phyloP scores from a whole-genome alignment of 2,113 vertebrate species.

The Periophthalmus modestus region DNA sequence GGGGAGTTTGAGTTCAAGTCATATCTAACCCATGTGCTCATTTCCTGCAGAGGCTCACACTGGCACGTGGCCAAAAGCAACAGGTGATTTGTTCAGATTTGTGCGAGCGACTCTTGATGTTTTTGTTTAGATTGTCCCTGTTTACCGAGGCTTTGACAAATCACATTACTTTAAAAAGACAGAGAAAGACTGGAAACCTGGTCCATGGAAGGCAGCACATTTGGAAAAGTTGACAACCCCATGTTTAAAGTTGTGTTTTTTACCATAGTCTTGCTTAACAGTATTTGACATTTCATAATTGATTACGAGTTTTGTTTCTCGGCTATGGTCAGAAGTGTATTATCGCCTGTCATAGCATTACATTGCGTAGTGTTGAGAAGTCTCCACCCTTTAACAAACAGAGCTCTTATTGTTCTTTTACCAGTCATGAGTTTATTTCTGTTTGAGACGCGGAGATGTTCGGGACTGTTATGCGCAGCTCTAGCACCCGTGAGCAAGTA shows the following conservation, averaged over 20 bases:
- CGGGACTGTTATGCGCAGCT: neutral
- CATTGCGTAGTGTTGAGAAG: slow-evolving; percentile 41
- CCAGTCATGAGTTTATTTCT: slow-evolving; percentile 27
- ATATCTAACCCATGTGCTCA: slow-evolving; percentile 86
- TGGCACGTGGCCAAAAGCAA: slow-evolving; percentile 86
- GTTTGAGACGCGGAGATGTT: slow-evolving; percentile 17
- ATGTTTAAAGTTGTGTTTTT: neutral
- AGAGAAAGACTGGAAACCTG: slow-evolving; percentile 83
- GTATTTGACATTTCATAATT: neutral
- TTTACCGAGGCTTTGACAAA: slow-evolving; percentile 32
- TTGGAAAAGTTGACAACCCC: neutral
- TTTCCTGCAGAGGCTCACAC: slow-evolving; percentile 84
- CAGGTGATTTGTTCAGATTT: slow-evolving; percentile 84
- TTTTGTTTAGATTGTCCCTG: slow-evolving; percentile 11
- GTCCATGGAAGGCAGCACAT: slow-evolving; percentile 76
- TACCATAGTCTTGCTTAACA: neutral
- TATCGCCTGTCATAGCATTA: slow-evolving; percentile 9
- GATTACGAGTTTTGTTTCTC: neutral
- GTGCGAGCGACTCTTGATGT: slow-evolving; percentile 16
- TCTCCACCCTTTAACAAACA: slow-evolving; percentile 50
- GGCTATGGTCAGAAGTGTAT: neutral
- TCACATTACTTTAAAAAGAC: slow-evolving; percentile 59
- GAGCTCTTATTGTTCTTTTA: slow-evolving; percentile 44
- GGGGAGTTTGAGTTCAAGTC: slow-evolving; percentile 77
- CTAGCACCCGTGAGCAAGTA: no score